Evolutionary conservation across 1,140 invertebrate species (phyloP).

Genomic region (Eulimnadia texana): DNA sequence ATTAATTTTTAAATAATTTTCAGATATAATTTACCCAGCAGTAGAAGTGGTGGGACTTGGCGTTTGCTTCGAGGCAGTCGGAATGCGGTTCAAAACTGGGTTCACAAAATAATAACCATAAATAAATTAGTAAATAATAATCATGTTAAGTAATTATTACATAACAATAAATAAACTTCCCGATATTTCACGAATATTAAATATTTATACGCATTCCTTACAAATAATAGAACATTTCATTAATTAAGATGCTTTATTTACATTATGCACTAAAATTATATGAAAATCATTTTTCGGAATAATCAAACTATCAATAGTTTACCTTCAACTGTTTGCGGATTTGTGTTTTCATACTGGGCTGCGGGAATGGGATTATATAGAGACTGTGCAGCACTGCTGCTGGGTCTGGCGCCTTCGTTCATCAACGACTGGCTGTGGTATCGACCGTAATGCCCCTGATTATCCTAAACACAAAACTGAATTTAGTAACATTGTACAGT

Average conservation of each 20-base stretch:
- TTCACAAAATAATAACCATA: too few relatives aligned
- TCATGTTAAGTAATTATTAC: too few relatives aligned
- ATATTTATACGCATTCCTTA: too few relatives aligned
- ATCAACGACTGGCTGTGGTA: constrained; percentile 30
- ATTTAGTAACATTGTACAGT: background rate
- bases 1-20: background rate
- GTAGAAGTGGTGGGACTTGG: constrained; percentile 18
- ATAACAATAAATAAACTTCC: too few relatives aligned
- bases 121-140: background rate
- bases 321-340: background rate
- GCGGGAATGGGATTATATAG: background rate
- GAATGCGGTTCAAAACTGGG: constrained; percentile 15
- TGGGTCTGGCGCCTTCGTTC: constrained; percentile 7
- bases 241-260: too few relatives aligned
- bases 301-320: background rate
- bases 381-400: background rate
- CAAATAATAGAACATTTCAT: too few relatives aligned
- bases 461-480: background rate
- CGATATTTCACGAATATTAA: too few relatives aligned
- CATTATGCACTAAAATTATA: too few relatives aligned
- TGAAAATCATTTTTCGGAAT: too few relatives aligned
- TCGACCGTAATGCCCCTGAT: constrained; percentile 48
- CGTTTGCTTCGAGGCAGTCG: constrained; percentile 19
- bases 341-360: background rate
- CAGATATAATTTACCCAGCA: constrained; percentile 9